phyloP scores from a whole-genome alignment of 2,113 vertebrate genomes.

The Perca flavescens region DNA sequence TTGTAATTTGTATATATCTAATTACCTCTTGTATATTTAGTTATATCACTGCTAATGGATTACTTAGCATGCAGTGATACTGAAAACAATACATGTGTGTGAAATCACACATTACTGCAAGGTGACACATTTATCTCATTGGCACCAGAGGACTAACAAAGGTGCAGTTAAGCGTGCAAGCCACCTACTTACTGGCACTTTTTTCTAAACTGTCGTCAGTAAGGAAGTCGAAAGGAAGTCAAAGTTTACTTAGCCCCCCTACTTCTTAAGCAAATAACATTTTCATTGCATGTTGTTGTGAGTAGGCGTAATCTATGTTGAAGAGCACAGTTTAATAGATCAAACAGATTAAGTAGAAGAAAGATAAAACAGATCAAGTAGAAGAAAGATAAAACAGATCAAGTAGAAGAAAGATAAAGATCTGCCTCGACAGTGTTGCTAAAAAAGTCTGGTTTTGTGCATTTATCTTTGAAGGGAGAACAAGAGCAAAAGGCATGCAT shows the following conservation, averaged over 20 bases:
- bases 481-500: neutral
- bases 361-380: neutral
- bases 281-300: slow-evolving; percentile 15
- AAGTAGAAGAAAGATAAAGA: neutral
- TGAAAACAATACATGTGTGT: slow-evolving; percentile 53
- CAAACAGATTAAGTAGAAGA: neutral
- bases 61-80: slow-evolving; percentile 55
- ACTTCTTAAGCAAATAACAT: slow-evolving; percentile 61
- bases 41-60: slow-evolving; percentile 57
- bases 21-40: slow-evolving; percentile 31
- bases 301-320: neutral
- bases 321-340: neutral
- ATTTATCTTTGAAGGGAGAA: neutral
- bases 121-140: slow-evolving; percentile 56
- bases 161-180: slow-evolving; percentile 1
- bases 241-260: slow-evolving; percentile 58
- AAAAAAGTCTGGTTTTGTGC: neutral
- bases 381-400: neutral
- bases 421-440: neutral
- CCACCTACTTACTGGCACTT: slow-evolving; percentile 27
- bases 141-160: slow-evolving; percentile 40
- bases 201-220: slow-evolving; percentile 41
- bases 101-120: slow-evolving; percentile 73
- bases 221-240: slow-evolving; percentile 39
- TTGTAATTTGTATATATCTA: neutral